These are phyloP conservation scores for Agelas oroides DNA, from an alignment of 37 sponge, comb jelly and placozoan genomes.

Conservation along the genomic window DNA sequence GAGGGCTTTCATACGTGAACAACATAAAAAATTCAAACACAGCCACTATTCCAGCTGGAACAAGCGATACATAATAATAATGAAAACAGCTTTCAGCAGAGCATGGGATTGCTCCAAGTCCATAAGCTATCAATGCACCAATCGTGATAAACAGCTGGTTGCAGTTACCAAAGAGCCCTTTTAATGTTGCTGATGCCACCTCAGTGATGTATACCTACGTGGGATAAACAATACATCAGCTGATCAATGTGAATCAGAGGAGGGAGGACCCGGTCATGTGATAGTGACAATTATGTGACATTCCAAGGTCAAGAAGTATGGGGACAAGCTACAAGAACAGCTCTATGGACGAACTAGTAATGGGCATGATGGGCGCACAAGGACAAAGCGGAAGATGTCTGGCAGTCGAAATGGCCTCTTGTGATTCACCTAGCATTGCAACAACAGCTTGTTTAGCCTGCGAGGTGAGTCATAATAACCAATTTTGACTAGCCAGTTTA, in stretches of 20 bases:
- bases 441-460: too few species aligned
- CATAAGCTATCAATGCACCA: conserved; percentile 69
- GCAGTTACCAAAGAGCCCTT: conserved; percentile 77
- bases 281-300: neutral
- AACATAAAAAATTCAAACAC: conserved; percentile 65
- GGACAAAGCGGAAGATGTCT: too few species aligned
- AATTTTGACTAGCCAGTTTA: too few species aligned
- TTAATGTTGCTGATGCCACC: conserved; percentile 56
- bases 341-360: too few species aligned
- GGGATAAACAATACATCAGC: neutral
- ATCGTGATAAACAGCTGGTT: conserved; percentile 80
- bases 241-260: neutral
- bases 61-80: conserved; percentile 54
- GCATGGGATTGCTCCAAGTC: conserved; percentile 32
- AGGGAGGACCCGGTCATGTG: neutral
- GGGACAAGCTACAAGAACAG: too few species aligned
- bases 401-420: too few species aligned
- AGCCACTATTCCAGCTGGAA: conserved; percentile 50
- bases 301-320: too few species aligned
- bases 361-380: too few species aligned
- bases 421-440: too few species aligned
- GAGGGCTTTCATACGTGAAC: conserved; percentile 76
- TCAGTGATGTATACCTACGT: conserved; percentile 85
- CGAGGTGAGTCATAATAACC: too few species aligned
- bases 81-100: too few species aligned